phyloP scores from a whole-genome alignment of 2,797 vertebrate genomes.

The Hephaestus fuliginosus region DNA sequence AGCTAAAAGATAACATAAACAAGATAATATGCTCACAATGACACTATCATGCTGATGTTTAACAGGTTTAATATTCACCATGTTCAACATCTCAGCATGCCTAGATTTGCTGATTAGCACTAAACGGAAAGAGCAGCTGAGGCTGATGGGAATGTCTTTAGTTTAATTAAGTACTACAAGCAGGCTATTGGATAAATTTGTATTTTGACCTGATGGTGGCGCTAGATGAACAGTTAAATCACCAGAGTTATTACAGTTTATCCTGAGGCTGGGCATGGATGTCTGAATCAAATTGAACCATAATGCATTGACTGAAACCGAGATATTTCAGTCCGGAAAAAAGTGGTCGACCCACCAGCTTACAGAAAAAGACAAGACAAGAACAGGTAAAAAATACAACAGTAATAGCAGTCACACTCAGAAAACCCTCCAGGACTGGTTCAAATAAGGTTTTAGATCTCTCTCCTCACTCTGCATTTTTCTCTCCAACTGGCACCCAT shows the following conservation, averaged over 20 bases:
- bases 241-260: not conserved
- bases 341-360: not conserved
- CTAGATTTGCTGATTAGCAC: not conserved
- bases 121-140: not conserved
- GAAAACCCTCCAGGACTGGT: not conserved
- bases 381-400: not conserved
- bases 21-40: too few species aligned
- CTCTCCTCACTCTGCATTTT: conserved; percentile 9
- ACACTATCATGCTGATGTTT: too few species aligned
- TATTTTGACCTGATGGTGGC: too few species aligned
- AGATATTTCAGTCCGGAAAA: not conserved
- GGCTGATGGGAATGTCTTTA: not conserved
- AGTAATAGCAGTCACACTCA: not conserved
- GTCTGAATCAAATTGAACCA: not conserved
- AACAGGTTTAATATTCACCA: too few species aligned
- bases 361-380: not conserved
- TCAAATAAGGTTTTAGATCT: not conserved
- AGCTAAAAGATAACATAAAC: too few species aligned
- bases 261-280: not conserved
- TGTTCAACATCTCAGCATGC: not conserved
- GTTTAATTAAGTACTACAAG: not conserved
- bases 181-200: too few species aligned
- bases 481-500: conserved; percentile 18
- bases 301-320: not conserved
- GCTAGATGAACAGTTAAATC: not conserved